Conservation (phyloP, 2,113 vertebrate genomes). For the Neofelis nebulosa region DNA sequence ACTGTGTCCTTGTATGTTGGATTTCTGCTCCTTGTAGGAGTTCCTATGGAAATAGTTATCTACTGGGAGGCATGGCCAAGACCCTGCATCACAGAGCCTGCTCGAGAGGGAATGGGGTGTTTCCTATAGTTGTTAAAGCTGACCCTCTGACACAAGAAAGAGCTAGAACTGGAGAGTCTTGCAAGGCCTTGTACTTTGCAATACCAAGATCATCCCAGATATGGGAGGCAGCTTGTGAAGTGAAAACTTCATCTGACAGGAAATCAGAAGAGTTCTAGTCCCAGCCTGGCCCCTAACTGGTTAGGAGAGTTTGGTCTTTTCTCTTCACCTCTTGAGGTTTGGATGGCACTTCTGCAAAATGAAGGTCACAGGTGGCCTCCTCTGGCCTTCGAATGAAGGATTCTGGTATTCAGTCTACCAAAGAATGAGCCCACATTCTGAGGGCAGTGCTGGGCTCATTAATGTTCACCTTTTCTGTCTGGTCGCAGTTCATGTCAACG, state of each 20-base stretch:
- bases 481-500: background rate
- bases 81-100: background rate
- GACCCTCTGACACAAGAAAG: background rate
- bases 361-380: background rate
- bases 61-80: background rate
- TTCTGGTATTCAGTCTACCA: background rate
- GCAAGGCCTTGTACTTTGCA: background rate
- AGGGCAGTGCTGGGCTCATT: background rate
- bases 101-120: background rate
- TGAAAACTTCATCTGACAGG: background rate
- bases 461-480: background rate
- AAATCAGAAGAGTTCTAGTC: background rate
- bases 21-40: background rate
- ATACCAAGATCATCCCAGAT: background rate
- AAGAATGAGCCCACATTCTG: background rate
- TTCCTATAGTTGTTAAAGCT: background rate
- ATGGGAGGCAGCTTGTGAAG: background rate
- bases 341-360: background rate
- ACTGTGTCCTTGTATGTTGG: background rate
- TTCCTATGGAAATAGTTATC: background rate
- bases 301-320: background rate
- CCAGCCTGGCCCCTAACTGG: background rate
- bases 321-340: background rate
- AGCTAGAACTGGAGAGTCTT: background rate
- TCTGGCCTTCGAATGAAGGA: background rate